phyloP scores from a whole-genome alignment of 2,888 invertebrate genomes.

The Empis livida region DNA sequence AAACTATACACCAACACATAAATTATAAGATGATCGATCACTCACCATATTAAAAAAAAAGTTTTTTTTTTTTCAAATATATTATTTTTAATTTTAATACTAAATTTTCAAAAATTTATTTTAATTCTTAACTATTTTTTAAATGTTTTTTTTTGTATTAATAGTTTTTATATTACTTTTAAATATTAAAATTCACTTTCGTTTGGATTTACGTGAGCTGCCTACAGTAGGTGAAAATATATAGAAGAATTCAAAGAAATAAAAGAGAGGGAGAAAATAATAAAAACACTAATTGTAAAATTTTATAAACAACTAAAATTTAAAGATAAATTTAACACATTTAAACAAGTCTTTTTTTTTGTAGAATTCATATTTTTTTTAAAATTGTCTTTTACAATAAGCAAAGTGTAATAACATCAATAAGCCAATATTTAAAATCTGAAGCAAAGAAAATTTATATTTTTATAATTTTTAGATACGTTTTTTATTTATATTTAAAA shows the following conservation, averaged over 20 bases:
- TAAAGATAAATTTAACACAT: not conserved
- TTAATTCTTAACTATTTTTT: no score
- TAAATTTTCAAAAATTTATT: not conserved
- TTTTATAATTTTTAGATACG: no score
- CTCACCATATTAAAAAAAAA: conserved; percentile 7
- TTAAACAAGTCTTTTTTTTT: not conserved
- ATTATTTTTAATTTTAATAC: conserved; percentile 1
- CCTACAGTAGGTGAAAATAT: conserved; percentile 12
- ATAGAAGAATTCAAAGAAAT: no score
- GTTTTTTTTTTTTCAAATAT: not conserved
- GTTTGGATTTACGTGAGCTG: conserved; percentile 17
- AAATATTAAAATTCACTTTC: conserved; percentile 15
- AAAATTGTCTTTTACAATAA: conserved; percentile 11
- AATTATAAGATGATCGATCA: conserved; percentile 7
- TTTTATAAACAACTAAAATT: no score
- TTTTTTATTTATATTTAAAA: not conserved
- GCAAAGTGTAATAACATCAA: conserved; percentile 17
- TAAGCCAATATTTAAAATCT: conserved; percentile 16
- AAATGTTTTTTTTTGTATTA: no score
- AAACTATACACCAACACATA: no score
- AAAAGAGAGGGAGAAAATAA: not conserved
- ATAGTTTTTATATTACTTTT: no score
- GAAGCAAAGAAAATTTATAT: conserved; percentile 13
- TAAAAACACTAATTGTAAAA: not conserved
- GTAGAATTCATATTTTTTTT: not conserved